These are phyloP conservation scores for Formica exsecta DNA, from an alignment of 1,140 invertebrate species.

Conservation along the genomic window DNA sequence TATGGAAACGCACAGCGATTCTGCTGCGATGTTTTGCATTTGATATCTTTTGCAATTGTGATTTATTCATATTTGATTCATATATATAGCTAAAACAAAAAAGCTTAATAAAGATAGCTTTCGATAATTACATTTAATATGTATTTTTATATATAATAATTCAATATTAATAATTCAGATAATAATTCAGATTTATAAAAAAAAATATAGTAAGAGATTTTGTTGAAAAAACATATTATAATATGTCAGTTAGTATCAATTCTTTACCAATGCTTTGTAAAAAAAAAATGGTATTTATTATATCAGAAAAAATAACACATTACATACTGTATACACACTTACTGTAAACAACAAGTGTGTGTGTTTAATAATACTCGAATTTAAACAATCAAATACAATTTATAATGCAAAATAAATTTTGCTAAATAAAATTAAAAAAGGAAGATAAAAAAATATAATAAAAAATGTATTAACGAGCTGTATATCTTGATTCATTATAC, in stretches of 20 bases:
- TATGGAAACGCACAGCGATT: conserved; percentile 16
- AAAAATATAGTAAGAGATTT: not conserved
- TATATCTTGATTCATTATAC: not conserved
- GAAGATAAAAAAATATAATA: not conserved
- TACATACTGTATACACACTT: not conserved
- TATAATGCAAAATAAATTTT: conserved; percentile 15
- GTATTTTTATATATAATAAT: not conserved
- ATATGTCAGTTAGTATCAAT: not conserved
- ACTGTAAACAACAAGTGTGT: no score
- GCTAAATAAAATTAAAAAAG: conserved; percentile 13
- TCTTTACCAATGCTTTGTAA: not conserved
- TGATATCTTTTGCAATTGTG: conserved; percentile 37
- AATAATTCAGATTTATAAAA: not conserved
- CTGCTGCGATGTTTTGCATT: not conserved
- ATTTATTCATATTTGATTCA: conserved; percentile 1
- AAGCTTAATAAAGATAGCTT: not conserved
- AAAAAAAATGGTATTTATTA: not conserved
- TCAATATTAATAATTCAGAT: not conserved
- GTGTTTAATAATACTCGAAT: not conserved
- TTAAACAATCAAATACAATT: not conserved
- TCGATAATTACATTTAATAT: not conserved
- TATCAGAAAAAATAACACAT: not conserved
- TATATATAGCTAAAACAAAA: not conserved
- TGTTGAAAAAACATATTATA: not conserved
- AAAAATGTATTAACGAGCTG: not conserved